A percentile compares a stretch with the other conserved stretches of the same genome.
Conservation (phyloP, 2,888 invertebrate species). For the Craniophora ligustri region DNA sequence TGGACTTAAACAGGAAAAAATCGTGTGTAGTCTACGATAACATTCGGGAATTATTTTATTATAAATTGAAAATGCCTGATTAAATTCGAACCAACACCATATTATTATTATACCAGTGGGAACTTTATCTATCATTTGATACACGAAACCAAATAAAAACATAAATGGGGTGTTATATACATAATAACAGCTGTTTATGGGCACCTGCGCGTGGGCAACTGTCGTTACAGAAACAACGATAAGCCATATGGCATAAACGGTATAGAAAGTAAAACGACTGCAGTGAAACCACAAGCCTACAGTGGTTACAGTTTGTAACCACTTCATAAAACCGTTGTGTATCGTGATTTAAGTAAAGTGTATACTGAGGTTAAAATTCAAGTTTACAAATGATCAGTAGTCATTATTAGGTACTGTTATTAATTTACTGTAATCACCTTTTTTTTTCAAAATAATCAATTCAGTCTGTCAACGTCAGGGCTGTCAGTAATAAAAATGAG, state of each 20-base stretch:
- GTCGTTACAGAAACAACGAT: constrained; percentile 65
- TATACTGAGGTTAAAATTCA: too few relatives aligned
- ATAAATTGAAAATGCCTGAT: neutral
- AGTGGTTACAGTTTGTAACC: neutral
- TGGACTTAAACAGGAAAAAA: constrained; percentile 16
- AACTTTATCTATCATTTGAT: constrained; percentile 22
- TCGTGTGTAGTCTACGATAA: too few relatives aligned
- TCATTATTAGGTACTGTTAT: constrained; percentile 10
- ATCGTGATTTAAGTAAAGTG: neutral
- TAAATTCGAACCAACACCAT: too few relatives aligned
- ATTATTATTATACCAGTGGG: neutral
- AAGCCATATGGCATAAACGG: constrained; percentile 63
- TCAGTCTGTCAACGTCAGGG: constrained; percentile 25
- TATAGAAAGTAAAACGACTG: constrained; percentile 39
- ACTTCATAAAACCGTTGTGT: neutral
- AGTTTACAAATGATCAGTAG: constrained; percentile 5
- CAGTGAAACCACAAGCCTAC: neutral
- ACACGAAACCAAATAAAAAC: constrained; percentile 18
- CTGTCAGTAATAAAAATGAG: constrained; percentile 41
- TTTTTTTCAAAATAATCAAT: constrained; percentile 36
- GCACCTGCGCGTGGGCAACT: constrained; percentile 79
- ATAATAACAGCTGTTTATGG: constrained; percentile 68
- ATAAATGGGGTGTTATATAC: constrained; percentile 34
- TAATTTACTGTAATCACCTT: constrained; percentile 11
- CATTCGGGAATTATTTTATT: constrained; percentile 12